Conservation (phyloP, 2,888 invertebrate genomes). For the Hirtodrosophila alboralis region DNA sequence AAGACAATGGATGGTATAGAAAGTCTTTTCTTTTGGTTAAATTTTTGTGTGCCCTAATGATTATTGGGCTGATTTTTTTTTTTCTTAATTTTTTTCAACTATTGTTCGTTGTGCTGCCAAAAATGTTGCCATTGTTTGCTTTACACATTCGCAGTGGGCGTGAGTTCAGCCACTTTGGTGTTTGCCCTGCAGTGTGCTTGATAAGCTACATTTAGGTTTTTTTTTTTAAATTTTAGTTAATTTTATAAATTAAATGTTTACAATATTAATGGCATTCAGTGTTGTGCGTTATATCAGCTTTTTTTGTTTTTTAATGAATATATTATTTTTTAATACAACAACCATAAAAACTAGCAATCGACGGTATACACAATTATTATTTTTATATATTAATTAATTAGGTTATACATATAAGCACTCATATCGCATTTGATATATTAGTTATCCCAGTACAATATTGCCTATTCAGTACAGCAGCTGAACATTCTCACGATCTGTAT, state of each 20-base stretch:
- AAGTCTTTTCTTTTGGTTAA: constrained; percentile 27
- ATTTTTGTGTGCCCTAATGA: constrained; percentile 69
- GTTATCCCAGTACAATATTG: no score
- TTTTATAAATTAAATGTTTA: constrained; percentile 20
- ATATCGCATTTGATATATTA: no score
- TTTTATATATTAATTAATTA: no score
- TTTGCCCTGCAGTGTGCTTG: constrained; percentile 17
- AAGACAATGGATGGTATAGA: constrained; percentile 37
- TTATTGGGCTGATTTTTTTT: constrained; percentile 57
- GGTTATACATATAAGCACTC: no score
- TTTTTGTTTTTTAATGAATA: no score
- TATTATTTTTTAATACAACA: no score
- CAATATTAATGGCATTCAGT: no score
- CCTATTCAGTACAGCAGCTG: no score
- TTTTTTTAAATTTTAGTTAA: constrained; percentile 50
- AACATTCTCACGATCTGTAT: no score
- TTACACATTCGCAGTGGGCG: constrained; percentile 54
- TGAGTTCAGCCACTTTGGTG: constrained; percentile 33
- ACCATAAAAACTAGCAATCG: no score
- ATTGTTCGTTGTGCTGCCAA: constrained; percentile 27
- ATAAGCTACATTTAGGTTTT: constrained; percentile 49
- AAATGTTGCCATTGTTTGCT: constrained; percentile 1
- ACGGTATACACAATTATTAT: no score
- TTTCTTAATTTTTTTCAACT: constrained; percentile 11
- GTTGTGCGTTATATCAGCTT: no score